Evolutionary conservation across 2,113 vertebrate species (phyloP), one percentile per base, ranked within the genome.

Genomic region (Cinclus mexicanus): DNA sequence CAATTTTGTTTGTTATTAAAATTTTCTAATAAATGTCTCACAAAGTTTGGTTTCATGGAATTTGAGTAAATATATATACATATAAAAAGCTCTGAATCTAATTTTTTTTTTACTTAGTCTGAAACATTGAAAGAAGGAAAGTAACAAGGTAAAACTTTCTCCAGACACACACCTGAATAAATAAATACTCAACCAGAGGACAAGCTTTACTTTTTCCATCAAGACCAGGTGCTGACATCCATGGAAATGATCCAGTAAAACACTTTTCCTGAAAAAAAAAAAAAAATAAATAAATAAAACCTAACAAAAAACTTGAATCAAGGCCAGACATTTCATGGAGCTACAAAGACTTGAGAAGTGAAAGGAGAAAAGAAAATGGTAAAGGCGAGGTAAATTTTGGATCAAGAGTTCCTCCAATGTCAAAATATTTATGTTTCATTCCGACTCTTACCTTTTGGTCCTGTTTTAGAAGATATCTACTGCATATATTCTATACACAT

Each of bases 361-460:
- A 89, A 83, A 80, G 11, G 25, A 18, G 57, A 86, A 39, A 41
- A 57, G 35, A 67, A 89, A 86, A 80, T 7, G 11, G 23, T n/a
- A 46, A 83, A 93, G 65, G 23, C 18, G 29, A 56, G 33, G 82
- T 35, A 83, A 39, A 42, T 92, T 93, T 75, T 44, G 39, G 15
- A 57, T 70, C 64, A 59, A 24, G 33, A 28, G 3, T 18, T 87
- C 76, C 70, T 87, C 14, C 37, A 84, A 8, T 56, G 82, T 92
- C 91, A 77, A 92, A 95, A 86, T 64, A 89, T 90, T 96, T 93
- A 68, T 75, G 31, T 35, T 94, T 76, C 37, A 53, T 90, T 76
- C 37, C 56, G 35, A 23, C 47, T 65, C 28, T 82, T 83, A 49
- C 37, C 14, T 72, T 94, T 71, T 53, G 13, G 20, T 31, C 28